These are phyloP conservation scores for Pelmatolapia mariae DNA, from an alignment of 2,113 vertebrate species.

Conservation along the genomic window DNA sequence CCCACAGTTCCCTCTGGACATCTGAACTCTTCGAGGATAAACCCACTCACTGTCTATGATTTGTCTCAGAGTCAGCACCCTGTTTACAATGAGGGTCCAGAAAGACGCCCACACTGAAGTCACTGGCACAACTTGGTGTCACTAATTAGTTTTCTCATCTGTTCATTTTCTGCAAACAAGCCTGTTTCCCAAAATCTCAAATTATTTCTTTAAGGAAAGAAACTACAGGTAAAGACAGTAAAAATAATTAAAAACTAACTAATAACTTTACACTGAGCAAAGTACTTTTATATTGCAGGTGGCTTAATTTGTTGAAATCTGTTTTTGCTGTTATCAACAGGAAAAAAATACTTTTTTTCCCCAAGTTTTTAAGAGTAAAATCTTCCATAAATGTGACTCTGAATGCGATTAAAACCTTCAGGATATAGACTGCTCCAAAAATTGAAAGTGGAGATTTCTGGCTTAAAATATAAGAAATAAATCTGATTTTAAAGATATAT, in stretches of 20 bases:
- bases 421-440: not conserved
- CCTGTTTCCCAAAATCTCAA: not conserved
- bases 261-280: not conserved
- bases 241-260: not conserved
- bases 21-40: not conserved
- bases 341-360: fast-evolving
- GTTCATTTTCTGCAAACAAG: not conserved
- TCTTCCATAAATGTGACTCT: not conserved
- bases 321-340: not conserved
- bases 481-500: not conserved
- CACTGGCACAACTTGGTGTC: not conserved
- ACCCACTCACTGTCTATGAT: not conserved
- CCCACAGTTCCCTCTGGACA: not conserved
- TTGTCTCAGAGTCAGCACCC: not conserved
- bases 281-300: not conserved
- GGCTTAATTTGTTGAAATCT: fast-evolving
- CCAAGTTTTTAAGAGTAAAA: not conserved
- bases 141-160: not conserved
- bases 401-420: not conserved
- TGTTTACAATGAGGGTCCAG: not conserved
- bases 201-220: not conserved
- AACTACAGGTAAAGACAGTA: not conserved
- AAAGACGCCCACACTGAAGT: not conserved
- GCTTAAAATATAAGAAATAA: not conserved
- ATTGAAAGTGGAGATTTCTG: fast-evolving